These are phyloP conservation scores for Dendrophyllia cribrosa DNA, from an alignment of 64 coral and sea anemone species.

Conservation along the genomic window DNA sequence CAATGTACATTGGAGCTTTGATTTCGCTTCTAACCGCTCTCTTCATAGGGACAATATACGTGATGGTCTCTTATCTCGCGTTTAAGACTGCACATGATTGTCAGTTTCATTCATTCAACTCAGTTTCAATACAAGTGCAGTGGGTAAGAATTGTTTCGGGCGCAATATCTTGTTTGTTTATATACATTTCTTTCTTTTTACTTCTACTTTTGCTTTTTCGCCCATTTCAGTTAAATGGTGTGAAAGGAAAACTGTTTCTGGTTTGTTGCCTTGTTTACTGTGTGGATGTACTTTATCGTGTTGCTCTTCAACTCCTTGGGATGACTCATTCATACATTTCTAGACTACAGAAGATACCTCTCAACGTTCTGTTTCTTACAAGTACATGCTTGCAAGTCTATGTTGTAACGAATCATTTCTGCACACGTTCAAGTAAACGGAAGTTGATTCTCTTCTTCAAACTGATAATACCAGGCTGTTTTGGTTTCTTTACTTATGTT, in stretches of 20 bases:
- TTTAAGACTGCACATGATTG: not conserved
- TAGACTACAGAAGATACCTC: not conserved
- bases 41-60: not conserved
- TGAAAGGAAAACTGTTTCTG: not conserved
- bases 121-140: not conserved
- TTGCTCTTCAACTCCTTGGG: not conserved
- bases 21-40: not conserved
- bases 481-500: too few species aligned
- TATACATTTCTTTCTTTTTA: not conserved
- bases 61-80: not conserved
- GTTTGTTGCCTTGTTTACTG: not conserved
- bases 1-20: conserved; percentile 5
- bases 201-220: not conserved
- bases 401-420: not conserved
- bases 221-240: not conserved
- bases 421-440: too few species aligned
- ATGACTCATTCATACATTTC: not conserved
- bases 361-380: not conserved
- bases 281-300: conserved; percentile 2
- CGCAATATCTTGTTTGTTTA: not conserved
- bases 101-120: not conserved
- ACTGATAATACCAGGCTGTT: too few species aligned
- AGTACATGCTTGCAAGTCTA: not conserved
- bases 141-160: not conserved
- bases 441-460: too few species aligned